These are phyloP conservation scores for Calycopis cecrops DNA, from an alignment of 1,140 invertebrate genomes.

Conservation along the genomic window DNA sequence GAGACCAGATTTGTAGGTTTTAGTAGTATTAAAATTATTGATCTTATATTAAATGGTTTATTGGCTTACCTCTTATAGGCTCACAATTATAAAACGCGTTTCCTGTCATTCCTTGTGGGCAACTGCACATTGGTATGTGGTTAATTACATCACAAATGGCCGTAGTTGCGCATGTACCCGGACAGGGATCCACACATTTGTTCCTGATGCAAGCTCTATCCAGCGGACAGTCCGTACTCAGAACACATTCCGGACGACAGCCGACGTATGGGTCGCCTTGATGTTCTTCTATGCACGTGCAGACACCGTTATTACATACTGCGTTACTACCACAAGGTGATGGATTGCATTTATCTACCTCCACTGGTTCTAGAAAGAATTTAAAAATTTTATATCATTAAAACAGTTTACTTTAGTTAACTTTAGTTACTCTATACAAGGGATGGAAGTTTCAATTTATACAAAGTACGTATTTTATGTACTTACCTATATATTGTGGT, in stretches of 20 bases:
- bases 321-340: slow-evolving; percentile 82
- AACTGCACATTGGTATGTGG: slow-evolving; percentile 82
- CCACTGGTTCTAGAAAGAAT: slow-evolving; percentile 31
- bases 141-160: slow-evolving; percentile 82
- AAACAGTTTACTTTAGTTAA: no score
- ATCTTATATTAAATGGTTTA: no score
- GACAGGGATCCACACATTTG: slow-evolving; percentile 83
- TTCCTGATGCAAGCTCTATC: slow-evolving; percentile 81
- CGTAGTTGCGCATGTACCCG: slow-evolving; percentile 80
- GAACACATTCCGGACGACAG: slow-evolving; percentile 82
- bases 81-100: slow-evolving; percentile 78
- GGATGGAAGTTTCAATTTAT: background rate
- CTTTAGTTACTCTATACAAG: no score
- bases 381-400: slow-evolving; percentile 4
- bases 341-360: slow-evolving; percentile 69
- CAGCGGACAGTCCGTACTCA: slow-evolving; percentile 80
- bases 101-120: slow-evolving; percentile 77
- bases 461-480: background rate
- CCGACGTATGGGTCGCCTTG: slow-evolving; percentile 82
- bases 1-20: no score
- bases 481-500: slow-evolving; percentile 47
- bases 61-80: slow-evolving; percentile 44
- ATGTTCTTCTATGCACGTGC: slow-evolving; percentile 80
- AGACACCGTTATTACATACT: slow-evolving; percentile 76
- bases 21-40: no score